Evolutionary conservation across 2,888 invertebrate species (phyloP), one percentile per base, ranked within the genome.

Genomic region (Herminia tarsipennalis): DNA sequence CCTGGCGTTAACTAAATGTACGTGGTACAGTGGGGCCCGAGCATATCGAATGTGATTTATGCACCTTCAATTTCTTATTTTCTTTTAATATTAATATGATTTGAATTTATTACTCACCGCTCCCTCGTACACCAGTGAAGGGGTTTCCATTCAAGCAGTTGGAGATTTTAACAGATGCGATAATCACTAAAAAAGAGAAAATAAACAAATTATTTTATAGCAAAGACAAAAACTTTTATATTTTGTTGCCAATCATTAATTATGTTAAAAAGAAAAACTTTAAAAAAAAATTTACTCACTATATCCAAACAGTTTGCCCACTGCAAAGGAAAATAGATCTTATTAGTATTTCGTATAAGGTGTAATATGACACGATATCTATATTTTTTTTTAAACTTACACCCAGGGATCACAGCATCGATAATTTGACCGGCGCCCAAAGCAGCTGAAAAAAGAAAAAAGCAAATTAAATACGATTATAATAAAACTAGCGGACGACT

Each of bases 281-380:
- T n/a, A n/a, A 18, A 18, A 21, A 0, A 8, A 29, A 14, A 25
- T 32, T n/a, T n/a, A 37, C 37, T 38, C 4, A 45, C 44, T 5
- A 5, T 6, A 12, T 4, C n/a, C 1, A 13, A 28, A 22, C 5
- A 38, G 37, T 1, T 22, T 8, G 2, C 44, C 44, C 8, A 38
- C 44, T 45, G 44, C 12, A 38, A 45, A 33, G 2, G 10, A 27
- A 38, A 43, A 33, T 6, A n/a, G 0, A 18, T 6, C 1, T 5
- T 10, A 30, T 30, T 30, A n/a, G n/a, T 16, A 25, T 17, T 30
- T 17, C 3, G 20, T 18, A 18, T 4, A 18, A 18, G 5, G 20
- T 3, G 5, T 4, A 18, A 18, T 18, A 4, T 18, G 20, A 18
- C 3, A 4, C 3, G 8, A 24, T 8, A 24, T 24, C 5, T 24